Evolutionary conservation across 2,888 invertebrate species (phyloP).

Genomic region (Spilarctia lutea): DNA sequence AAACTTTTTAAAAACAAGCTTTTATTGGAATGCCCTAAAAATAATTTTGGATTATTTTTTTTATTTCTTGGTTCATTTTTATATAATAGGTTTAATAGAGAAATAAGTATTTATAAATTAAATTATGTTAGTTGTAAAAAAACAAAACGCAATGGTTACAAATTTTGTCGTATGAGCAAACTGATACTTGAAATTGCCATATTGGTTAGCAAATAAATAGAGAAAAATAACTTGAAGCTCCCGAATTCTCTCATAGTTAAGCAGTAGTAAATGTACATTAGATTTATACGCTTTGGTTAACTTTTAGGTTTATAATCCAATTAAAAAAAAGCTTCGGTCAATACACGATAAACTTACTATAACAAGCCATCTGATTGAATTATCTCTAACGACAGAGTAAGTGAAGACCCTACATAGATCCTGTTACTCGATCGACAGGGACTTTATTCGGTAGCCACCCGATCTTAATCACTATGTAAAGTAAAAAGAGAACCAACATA

Average conservation of each 20-base stretch:
- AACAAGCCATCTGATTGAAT: constrained; percentile 51
- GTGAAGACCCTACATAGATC: constrained; percentile 56
- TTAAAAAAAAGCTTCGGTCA: constrained; percentile 33
- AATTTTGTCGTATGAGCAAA: no score
- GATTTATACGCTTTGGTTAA: background rate
- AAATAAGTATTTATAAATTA: no score
- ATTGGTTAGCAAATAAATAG: no score
- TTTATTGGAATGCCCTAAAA: no score
- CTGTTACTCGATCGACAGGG: constrained; percentile 60
- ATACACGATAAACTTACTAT: constrained; percentile 48
- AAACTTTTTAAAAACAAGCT: no score
- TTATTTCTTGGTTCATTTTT: no score
- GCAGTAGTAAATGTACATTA: background rate
- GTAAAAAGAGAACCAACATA: constrained; percentile 56
- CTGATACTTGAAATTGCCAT: no score
- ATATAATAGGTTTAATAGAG: no score
- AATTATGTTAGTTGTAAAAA: no score
- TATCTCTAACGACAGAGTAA: constrained; percentile 56
- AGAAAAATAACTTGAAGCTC: no score
- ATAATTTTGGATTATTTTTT: no score
- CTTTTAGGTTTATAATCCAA: background rate
- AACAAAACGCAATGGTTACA: no score
- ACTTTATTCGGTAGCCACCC: constrained; percentile 69
- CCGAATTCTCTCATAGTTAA: background rate
- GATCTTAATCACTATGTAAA: constrained; percentile 62